Base-by-base conservation (phyloP, 2,888 invertebrate species). In the Uropetala carovei region DNA sequence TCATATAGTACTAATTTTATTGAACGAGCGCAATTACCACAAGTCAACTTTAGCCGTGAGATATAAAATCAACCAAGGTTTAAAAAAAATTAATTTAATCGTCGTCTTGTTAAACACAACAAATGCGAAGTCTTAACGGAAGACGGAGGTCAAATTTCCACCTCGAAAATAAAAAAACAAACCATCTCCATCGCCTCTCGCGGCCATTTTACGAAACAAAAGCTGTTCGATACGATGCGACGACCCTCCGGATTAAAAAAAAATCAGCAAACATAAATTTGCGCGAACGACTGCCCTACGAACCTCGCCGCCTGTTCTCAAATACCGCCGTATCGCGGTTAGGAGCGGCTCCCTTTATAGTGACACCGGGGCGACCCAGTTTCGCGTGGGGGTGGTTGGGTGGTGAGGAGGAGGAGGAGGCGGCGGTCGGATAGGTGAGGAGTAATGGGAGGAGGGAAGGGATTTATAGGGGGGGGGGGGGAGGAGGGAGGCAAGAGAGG, bases 261-360 rank as follows among this genome's bases (percentile, higher is more conserved):
- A 75, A 68, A 22, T 10, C 0, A 68, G 68, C 68, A 22, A 13
- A 75, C 75, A 75, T 75, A 75, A 75, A 75, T 75, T 75, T 75
- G 75, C 75, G 75, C 27, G 22, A 75, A 75, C 75, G 75, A 75
- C 75, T 22, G 27, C 27, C 75, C 22, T 13, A 22, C 75, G 43
- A n/a, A 18, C n/a, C 64, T 16, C 18, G 64, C 64, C 64, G 64
- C 64, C 64, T 64, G 75, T 75, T 75, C n/a, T 75, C 75, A 75
- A 75, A 75, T 27, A 75, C 22, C 27, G 75, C 75, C 75, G 75
- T 75, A 75, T 75, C 75, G 75, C 75, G 27, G 75, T 75, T 75
- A 75, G 75, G 13, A 22, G 75, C 75, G 75, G 75, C 75, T 75
- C 75, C 75, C 75, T 75, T 75, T 75, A 75, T 75, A 75, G 75